Evolutionary conservation across 2,113 vertebrate genomes (phyloP).

Genomic region (Phrynosoma platyrhinos): DNA sequence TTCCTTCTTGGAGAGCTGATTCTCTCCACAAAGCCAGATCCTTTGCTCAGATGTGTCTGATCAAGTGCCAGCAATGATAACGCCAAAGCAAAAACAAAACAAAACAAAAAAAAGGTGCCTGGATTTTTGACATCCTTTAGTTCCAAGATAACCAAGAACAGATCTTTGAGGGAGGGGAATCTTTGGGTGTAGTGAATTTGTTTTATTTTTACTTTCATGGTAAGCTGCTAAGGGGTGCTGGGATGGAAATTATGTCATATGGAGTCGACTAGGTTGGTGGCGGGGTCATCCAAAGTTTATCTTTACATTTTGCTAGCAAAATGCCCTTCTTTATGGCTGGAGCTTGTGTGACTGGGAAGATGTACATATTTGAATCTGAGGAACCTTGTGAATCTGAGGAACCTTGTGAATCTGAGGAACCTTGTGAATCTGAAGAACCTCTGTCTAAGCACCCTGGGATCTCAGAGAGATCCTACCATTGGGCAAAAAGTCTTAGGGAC

Average conservation of each 20-base stretch:
- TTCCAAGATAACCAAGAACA: slow-evolving; percentile 74
- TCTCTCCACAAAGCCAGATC: slow-evolving; percentile 66
- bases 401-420: no score
- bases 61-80: slow-evolving; percentile 65
- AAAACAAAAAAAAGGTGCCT: slow-evolving; percentile 1
- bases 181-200: not conserved
- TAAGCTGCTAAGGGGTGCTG: slow-evolving; percentile 11
- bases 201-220: slow-evolving; percentile 15
- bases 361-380: no score
- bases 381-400: no score
- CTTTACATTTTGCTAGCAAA: slow-evolving; percentile 11
- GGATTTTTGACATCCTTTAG: slow-evolving; percentile 67
- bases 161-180: slow-evolving; percentile 51
- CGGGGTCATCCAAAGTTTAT: slow-evolving; percentile 52
- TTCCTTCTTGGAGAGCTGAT: slow-evolving; percentile 62
- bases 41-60: slow-evolving; percentile 75
- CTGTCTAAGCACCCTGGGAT: no score
- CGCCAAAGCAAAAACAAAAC: slow-evolving; percentile 52
- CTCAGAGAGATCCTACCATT: no score
- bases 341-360: not conserved
- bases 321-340: not conserved
- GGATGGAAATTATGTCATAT: slow-evolving; percentile 31
- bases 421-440: no score
- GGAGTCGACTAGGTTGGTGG: not conserved
- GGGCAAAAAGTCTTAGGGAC: no score